phyloP scores from a whole-genome alignment of 2,888 invertebrate species.

The Rhagium mordax region DNA sequence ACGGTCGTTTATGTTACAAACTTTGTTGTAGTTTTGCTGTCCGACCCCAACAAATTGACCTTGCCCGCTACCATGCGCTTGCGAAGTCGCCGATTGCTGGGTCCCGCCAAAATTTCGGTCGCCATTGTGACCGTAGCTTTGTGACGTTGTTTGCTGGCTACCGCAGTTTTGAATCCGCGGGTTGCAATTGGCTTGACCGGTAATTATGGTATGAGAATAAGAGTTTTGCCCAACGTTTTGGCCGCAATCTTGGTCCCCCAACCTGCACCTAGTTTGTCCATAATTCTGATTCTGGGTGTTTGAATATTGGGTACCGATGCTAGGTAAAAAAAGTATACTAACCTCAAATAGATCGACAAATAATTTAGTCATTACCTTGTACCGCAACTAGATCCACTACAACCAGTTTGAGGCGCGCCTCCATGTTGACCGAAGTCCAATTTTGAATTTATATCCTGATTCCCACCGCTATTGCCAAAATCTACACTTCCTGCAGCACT shows the following conservation, averaged over 20 bases:
- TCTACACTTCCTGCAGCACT: not conserved
- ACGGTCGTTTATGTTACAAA: slow-evolving; percentile 52
- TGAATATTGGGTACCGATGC: not conserved
- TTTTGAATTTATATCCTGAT: slow-evolving; percentile 18
- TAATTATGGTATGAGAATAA: not conserved
- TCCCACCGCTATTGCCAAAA: not conserved
- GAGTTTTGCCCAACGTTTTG: not conserved
- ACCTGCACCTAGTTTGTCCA: not conserved
- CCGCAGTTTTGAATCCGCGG: slow-evolving; percentile 35
- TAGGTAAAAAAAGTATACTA: not conserved
- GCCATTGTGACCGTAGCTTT: not conserved
- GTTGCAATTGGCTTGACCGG: not conserved
- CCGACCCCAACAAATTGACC: not conserved
- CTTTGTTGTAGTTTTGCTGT: slow-evolving; percentile 46
- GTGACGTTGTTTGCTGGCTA: not conserved
- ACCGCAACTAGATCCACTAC: not conserved
- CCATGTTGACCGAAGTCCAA: slow-evolving; percentile 2
- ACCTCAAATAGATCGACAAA: too few relatives aligned
- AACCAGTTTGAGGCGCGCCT: slow-evolving; percentile 20
- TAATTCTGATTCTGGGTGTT: not conserved
- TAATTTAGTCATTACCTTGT: not conserved
- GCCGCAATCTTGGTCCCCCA: not conserved
- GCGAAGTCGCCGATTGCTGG: not conserved
- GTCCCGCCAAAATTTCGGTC: slow-evolving; percentile 1
- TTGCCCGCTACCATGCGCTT: slow-evolving; percentile 4